Evolutionary conservation across 2,888 invertebrate species (phyloP).

Genomic region (Drosophila mercatorum): DNA sequence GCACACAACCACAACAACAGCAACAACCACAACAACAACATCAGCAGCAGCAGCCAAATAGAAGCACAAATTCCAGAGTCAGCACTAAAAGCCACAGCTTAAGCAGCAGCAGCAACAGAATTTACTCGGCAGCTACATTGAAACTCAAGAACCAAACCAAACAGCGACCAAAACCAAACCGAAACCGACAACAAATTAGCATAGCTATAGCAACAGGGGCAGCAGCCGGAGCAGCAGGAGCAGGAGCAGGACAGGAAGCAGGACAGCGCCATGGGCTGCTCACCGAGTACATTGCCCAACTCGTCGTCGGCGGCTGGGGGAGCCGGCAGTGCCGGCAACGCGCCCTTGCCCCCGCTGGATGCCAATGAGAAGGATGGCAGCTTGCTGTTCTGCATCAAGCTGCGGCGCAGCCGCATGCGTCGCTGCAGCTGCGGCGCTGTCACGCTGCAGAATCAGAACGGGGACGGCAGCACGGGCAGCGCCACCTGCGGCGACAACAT

Average conservation of each 20-base stretch:
- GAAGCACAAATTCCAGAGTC: constrained; percentile 38
- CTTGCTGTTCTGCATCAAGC: constrained; percentile 82
- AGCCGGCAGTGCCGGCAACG: constrained; percentile 33
- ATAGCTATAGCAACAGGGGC: constrained; percentile 45
- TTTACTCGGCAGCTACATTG: constrained; percentile 32
- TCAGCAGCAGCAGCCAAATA: constrained; percentile 37
- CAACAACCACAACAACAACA: constrained; percentile 28
- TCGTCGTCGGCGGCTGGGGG: constrained; percentile 42
- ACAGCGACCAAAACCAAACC: constrained; percentile 61
- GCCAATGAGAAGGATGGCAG: constrained; percentile 81
- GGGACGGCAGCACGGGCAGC: constrained; percentile 74
- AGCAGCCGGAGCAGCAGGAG: background rate
- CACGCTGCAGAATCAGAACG: constrained; percentile 79
- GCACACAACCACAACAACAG: constrained; percentile 36
- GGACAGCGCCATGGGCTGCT: constrained; percentile 76
- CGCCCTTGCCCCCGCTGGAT: constrained; percentile 63
- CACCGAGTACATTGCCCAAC: constrained; percentile 74
- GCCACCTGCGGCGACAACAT: constrained; percentile 68
- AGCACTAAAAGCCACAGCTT: constrained; percentile 42
- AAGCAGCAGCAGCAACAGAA: constrained; percentile 34
- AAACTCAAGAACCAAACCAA: constrained; percentile 56
- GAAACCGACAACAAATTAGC: constrained; percentile 71
- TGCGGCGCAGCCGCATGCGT: constrained; percentile 78
- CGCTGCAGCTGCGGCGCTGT: constrained; percentile 77
- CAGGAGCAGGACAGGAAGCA: constrained; percentile 17